Evolutionary conservation across 1,140 invertebrate species (phyloP).

Genomic region (Zaprionus africanus): DNA sequence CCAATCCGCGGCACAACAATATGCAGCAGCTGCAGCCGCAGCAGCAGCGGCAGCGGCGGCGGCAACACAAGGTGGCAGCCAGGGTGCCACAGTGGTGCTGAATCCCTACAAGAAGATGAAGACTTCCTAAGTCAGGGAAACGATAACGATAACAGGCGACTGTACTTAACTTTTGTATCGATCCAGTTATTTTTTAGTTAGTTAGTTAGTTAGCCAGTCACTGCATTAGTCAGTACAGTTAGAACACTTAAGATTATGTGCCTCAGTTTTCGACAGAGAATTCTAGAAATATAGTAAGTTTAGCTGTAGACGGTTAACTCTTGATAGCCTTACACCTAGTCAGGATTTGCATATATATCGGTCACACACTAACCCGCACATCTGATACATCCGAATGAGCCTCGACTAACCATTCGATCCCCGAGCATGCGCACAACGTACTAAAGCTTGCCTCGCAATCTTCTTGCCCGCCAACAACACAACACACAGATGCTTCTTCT

Average conservation of each 20-base stretch:
- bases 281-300: conserved; percentile 32
- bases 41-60: conserved; percentile 68
- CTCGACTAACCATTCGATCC: neutral
- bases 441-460: conserved; percentile 8
- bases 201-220: conserved; percentile 45
- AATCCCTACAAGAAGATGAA: conserved; percentile 95
- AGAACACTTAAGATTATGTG: conserved; percentile 72
- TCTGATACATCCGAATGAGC: neutral
- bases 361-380: neutral
- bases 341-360: neutral
- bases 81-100: conserved; percentile 87
- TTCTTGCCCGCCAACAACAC: conserved; percentile 18
- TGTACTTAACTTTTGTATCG: conserved; percentile 63
- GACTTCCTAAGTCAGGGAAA: conserved; percentile 87
- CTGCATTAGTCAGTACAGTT: conserved; percentile 39
- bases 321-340: conserved; percentile 17
- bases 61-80: conserved; percentile 67
- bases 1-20: conserved; percentile 58
- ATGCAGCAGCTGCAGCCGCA: conserved; percentile 63
- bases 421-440: neutral
- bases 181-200: conserved; percentile 38
- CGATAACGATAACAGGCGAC: conserved; percentile 27
- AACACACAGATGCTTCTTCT: conserved; percentile 7
- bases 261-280: conserved; percentile 70
- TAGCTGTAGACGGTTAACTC: conserved; percentile 21